Evolutionary conservation across 2,113 vertebrate species (phyloP), one percentile per base, ranked within the genome.

Genomic region (Cephalopholis sonnerati): DNA sequence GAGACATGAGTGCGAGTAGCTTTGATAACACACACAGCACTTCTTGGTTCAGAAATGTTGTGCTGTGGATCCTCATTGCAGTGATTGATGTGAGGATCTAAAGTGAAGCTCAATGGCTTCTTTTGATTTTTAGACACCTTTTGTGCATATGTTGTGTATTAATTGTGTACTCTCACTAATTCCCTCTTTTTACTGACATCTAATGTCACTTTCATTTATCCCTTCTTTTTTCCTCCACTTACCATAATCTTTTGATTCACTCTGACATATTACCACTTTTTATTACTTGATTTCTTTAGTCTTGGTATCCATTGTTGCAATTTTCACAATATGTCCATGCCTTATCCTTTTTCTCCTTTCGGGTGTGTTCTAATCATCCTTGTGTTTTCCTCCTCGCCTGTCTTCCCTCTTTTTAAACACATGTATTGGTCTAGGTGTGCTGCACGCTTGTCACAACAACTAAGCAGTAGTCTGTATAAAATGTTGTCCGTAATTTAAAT

Each of bases 101-200:
- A 72, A 71, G 39, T 82, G 50, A 32, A 74, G 61, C 69, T 73
- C 69, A 78, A 78, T 67, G 61, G 55, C 44, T 67, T 51, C 55
- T 58, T 69, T 79, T 62, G 82, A 84, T 79, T 72, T 77, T 65
- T 46, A 61, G 46, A 74, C 17, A 16, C 32, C n/a, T n/a, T n/a
- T n/a, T n/a, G n/a, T n/a, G n/a, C n/a, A n/a, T n/a, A n/a, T n/a
- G n/a, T n/a, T n/a, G n/a, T n/a, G n/a, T n/a, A n/a, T n/a, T n/a
- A n/a, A n/a, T n/a, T n/a, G n/a, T n/a, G n/a, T n/a, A n/a, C n/a
- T n/a, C n/a, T n/a, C n/a, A n/a, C n/a, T n/a, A n/a, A n/a, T n/a
- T n/a, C n/a, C n/a, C n/a, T n/a, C n/a, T n/a, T n/a, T n/a, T n/a
- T n/a, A n/a, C n/a, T n/a, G n/a, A n/a, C n/a, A n/a, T n/a, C n/a